These are phyloP conservation scores for Cirrhinus mrigala DNA, from an alignment of 2,797 vertebrate genomes.

Conservation along the genomic window DNA sequence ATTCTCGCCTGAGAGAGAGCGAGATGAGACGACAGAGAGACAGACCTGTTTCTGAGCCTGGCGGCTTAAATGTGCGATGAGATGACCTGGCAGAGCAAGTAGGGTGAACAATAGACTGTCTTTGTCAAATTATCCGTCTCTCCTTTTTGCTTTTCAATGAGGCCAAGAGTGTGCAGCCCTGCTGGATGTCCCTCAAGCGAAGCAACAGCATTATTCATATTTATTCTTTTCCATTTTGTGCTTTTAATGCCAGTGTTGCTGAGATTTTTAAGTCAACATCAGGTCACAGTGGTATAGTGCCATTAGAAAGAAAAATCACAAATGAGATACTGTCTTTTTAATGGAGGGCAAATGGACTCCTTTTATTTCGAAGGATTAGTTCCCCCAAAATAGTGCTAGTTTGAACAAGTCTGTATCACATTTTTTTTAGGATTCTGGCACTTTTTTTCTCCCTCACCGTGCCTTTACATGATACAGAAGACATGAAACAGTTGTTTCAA, in stretches of 20 bases:
- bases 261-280: not conserved
- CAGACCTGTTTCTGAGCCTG: slow-evolving; percentile 4
- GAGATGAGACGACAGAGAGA: slow-evolving; percentile 30
- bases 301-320: not conserved
- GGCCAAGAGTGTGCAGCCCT: not conserved
- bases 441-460: no score
- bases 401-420: no score
- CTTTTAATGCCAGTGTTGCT: not conserved
- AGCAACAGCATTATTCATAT: not conserved
- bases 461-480: no score
- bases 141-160: not conserved
- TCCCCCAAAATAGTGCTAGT: not conserved
- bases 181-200: not conserved
- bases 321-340: not conserved
- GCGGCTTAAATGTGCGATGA: not conserved
- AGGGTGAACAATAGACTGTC: slow-evolving; percentile 11
- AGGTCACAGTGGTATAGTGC: not conserved
- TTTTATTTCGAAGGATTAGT: not conserved
- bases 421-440: no score
- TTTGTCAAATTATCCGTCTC: not conserved
- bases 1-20: not conserved
- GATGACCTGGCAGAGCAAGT: slow-evolving; percentile 19
- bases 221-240: slow-evolving; percentile 4
- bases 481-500: no score
- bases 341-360: not conserved